Base-by-base conservation (phyloP, 2,888 invertebrate genomes). In the Caenorhabditis sp. region DNA sequence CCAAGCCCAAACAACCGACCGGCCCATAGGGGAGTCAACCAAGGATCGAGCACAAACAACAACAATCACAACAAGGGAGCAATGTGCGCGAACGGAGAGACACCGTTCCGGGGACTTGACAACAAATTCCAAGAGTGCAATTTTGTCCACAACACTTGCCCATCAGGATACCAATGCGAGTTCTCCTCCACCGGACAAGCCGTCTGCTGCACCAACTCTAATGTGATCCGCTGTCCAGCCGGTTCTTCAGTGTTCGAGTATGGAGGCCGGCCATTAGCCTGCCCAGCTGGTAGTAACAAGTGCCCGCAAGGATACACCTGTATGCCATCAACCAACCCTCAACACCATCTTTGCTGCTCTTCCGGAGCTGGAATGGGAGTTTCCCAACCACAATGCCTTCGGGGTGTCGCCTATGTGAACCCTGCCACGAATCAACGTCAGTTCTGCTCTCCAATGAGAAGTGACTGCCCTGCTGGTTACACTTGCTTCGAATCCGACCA, bases 181-280 rank as follows among this genome's bases (percentile, higher is more conserved):
- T 88, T 88, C 70, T 88, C 88, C 1, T 86, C 85, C 18, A 86
- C 87, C 40, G 88, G 88, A 22, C 80, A 83, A 56, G 82, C 88
- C 2, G 87, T 88, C 20, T 88, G 88, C 68, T 88, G 88, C 69
- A 80, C 85, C 20, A 85, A 87, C 50, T 58, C 65, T 1, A 79
- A 86, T 55, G 58, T 68, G 1, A 82, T 86, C 24, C 83, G 87
- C 20, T 91, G 91, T 71, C 91, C 91, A 9, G 82, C 80, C 37
- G 88, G 88, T 22, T 83, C 88, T 5, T 84, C 87, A 4, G 88
- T 88, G 0, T 91, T 88, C 64, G 87, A 89, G 35, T 90, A 88
- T 68, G 90, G 89, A 55, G 90, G 89, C n/a, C 70, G 90, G 28
- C 91, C 91, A 26, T 76, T 91, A 0, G 90, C 89, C 8, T 91